A percentile compares a stretch with the other conserved stretches of the same genome.
Evolutionary conservation across 2,888 invertebrate genomes (phyloP).

Genomic region (Anodontia alba): DNA sequence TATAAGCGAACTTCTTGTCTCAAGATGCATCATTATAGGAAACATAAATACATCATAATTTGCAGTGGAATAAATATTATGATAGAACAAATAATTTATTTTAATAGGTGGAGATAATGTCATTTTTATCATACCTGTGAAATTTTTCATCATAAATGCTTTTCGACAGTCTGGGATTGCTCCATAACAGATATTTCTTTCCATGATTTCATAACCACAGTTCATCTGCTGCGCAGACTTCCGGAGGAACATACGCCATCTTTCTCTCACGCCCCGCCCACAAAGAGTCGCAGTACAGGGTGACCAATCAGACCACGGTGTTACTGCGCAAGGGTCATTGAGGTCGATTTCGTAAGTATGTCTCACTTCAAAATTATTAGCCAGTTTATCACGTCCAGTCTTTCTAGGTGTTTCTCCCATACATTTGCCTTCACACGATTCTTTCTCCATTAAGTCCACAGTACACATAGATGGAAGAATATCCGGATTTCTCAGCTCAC

Average conservation of each 20-base stretch:
- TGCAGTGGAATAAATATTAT: too few relatives aligned
- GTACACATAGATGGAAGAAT: slow-evolving; percentile 79
- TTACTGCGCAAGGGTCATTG: slow-evolving; percentile 86
- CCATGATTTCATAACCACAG: slow-evolving; percentile 75
- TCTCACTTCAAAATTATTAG: slow-evolving; percentile 74
- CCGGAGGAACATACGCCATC: slow-evolving; percentile 78
- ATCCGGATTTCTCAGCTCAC: slow-evolving; percentile 76
- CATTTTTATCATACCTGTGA: slow-evolving; percentile 80
- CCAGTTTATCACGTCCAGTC: slow-evolving; percentile 60
- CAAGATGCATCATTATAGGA: too few relatives aligned
- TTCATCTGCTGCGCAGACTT: slow-evolving; percentile 70
- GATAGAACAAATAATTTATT: too few relatives aligned
- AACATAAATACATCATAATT: too few relatives aligned
- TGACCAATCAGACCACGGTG: slow-evolving; percentile 94
- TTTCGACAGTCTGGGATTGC: slow-evolving; percentile 79
- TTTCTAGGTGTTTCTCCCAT: slow-evolving; percentile 57
- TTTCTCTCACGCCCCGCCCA: slow-evolving; percentile 88
- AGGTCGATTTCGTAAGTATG: slow-evolving; percentile 68
- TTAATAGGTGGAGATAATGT: too few relatives aligned
- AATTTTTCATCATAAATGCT: slow-evolving; percentile 84
- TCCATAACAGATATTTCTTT: slow-evolving; percentile 78
- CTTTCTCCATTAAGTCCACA: slow-evolving; percentile 76
- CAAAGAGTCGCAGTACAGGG: slow-evolving; percentile 91
- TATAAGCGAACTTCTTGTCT: too few relatives aligned
- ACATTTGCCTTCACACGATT: slow-evolving; percentile 81